phyloP scores from a whole-genome alignment of 2,888 invertebrate species.

The Neocrepidodera transversa region DNA sequence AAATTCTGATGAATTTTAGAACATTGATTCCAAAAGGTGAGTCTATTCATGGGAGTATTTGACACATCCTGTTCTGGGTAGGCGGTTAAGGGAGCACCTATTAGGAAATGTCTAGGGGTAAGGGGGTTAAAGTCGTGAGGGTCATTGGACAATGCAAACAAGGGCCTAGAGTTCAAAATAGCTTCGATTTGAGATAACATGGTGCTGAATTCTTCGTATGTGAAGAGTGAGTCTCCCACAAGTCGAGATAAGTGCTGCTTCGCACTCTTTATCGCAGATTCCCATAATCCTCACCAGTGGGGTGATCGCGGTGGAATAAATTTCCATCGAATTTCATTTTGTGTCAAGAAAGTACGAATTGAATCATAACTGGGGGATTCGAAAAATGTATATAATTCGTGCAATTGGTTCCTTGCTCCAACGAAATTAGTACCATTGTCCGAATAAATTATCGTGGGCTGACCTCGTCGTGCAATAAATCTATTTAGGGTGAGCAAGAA shows the following conservation, averaged over 20 bases:
- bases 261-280: background rate
- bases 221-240: background rate
- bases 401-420: background rate
- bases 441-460: too few relatives aligned
- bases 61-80: background rate
- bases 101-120: slow-evolving; percentile 1
- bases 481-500: slow-evolving; percentile 24
- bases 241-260: background rate
- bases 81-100: too few relatives aligned
- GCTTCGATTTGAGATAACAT: too few relatives aligned
- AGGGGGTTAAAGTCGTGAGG: background rate
- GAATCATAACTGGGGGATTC: background rate
- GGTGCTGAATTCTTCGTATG: slow-evolving; percentile 1
- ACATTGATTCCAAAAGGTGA: background rate
- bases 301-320: too few relatives aligned
- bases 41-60: background rate
- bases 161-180: too few relatives aligned
- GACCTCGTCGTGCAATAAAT: slow-evolving; percentile 20
- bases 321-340: background rate
- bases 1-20: background rate
- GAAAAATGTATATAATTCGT: background rate
- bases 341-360: too few relatives aligned
- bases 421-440: background rate
- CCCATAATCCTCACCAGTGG: slow-evolving; percentile 18
- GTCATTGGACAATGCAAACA: background rate